Evolutionary conservation across 2,888 invertebrate species (phyloP).

Genomic region (Phyllotreta cruciferae): DNA sequence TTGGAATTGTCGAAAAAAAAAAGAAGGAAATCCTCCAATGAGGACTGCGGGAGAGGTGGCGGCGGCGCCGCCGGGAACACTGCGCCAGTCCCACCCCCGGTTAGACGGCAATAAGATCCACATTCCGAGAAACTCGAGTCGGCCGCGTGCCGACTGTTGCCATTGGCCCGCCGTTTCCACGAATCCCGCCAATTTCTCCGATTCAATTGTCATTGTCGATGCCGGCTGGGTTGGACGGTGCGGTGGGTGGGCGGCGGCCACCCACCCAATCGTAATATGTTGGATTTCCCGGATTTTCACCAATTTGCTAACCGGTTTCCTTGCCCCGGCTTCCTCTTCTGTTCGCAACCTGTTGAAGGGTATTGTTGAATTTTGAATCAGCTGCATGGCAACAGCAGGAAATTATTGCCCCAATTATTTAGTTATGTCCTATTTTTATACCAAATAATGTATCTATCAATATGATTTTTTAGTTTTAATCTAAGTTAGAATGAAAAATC

Average conservation of each 20-base stretch:
- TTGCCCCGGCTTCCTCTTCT: background rate
- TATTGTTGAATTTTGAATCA: too few species aligned
- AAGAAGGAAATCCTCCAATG: slow-evolving; percentile 51
- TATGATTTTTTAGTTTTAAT: too few species aligned
- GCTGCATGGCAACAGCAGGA: too few species aligned
- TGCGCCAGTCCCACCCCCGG: slow-evolving; percentile 53
- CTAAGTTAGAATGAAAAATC: too few species aligned
- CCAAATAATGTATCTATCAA: too few species aligned
- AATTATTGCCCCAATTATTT: too few species aligned
- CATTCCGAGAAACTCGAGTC: slow-evolving; percentile 59
- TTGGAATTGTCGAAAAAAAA: slow-evolving; percentile 51
- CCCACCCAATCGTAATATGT: slow-evolving; percentile 60
- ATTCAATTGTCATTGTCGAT: slow-evolving; percentile 56
- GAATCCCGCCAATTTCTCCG: slow-evolving; percentile 60
- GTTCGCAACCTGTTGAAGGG: background rate
- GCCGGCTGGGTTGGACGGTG: slow-evolving; percentile 47
- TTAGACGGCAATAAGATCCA: slow-evolving; percentile 56
- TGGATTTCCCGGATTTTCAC: slow-evolving; percentile 20
- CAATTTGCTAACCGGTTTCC: slow-evolving; percentile 15
- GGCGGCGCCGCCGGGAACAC: slow-evolving; percentile 51
- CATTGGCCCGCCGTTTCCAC: slow-evolving; percentile 57
- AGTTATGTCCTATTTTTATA: too few species aligned
- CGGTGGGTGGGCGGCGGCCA: slow-evolving; percentile 46
- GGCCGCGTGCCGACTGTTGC: slow-evolving; percentile 55
- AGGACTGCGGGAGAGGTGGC: slow-evolving; percentile 43